These are phyloP conservation scores for Sphinx pinastri DNA, from an alignment of 2,888 invertebrate genomes.

Conservation along the genomic window DNA sequence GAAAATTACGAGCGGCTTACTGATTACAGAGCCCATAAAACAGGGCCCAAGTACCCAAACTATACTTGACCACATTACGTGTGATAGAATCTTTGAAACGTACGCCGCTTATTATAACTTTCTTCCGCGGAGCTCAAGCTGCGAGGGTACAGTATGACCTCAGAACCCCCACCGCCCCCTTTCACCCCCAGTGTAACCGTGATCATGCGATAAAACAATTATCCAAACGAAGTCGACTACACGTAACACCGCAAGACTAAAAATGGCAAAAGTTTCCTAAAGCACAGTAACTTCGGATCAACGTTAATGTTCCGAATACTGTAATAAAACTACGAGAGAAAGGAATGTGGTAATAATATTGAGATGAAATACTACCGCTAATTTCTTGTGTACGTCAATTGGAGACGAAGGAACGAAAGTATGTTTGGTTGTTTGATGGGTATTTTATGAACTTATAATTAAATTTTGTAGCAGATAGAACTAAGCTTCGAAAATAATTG, in stretches of 20 bases:
- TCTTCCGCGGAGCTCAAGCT: conserved; percentile 68
- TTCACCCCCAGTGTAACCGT: conserved; percentile 50
- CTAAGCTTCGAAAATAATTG: not conserved
- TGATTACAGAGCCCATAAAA: conserved; percentile 59
- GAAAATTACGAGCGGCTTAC: conserved; percentile 48
- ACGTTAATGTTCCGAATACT: conserved; percentile 11
- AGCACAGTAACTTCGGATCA: conserved; percentile 28
- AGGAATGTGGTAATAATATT: not conserved
- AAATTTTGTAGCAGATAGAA: too few species aligned
- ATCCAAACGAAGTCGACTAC: conserved; percentile 69
- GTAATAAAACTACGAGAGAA: conserved; percentile 15
- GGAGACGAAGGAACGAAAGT: not conserved
- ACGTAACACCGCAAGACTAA: conserved; percentile 59
- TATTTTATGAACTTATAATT: too few species aligned
- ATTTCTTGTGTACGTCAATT: not conserved
- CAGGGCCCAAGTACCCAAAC: conserved; percentile 55
- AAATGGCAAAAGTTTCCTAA: conserved; percentile 49
- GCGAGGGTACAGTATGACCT: conserved; percentile 52
- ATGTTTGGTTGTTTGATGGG: too few species aligned
- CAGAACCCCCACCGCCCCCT: conserved; percentile 39
- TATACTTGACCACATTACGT: conserved; percentile 77
- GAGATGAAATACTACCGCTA: not conserved
- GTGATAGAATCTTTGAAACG: conserved; percentile 76
- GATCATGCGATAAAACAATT: conserved; percentile 84
- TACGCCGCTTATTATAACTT: conserved; percentile 72